Percentiles rank a stretch among this genome's conserved stretches.
These are phyloP conservation scores for Seriola dumerili DNA, from an alignment of 2,113 vertebrate species.

Conservation along the genomic window DNA sequence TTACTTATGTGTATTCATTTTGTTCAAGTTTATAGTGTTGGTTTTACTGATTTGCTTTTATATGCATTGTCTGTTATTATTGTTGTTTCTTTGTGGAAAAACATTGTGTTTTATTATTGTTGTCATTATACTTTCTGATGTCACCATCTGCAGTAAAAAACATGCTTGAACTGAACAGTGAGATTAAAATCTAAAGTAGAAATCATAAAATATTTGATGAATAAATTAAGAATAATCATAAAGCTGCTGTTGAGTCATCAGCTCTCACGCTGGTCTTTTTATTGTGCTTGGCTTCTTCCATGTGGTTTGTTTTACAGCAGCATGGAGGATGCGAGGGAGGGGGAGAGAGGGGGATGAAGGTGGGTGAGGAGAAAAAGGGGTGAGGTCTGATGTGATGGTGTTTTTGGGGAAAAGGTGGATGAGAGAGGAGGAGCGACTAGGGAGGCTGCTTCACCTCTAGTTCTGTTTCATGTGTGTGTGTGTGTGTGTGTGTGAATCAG, in stretches of 20 bases:
- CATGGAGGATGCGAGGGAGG: constrained; percentile 5
- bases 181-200: not conserved
- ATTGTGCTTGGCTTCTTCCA: constrained; percentile 8
- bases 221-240: not conserved
- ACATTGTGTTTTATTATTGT: too few species aligned
- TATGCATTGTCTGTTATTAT: too few species aligned
- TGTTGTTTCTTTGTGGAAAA: too few species aligned
- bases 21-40: too few species aligned
- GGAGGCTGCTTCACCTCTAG: constrained; percentile 59
- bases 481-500: not conserved
- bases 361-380: not conserved
- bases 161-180: too few species aligned
- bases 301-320: constrained; percentile 11
- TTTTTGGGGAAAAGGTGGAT: constrained; percentile 18
- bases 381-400: constrained; percentile 18
- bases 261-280: constrained; percentile 1
- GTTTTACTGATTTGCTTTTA: too few species aligned
- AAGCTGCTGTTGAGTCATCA: not conserved
- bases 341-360: not conserved
- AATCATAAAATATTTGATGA: too few species aligned
- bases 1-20: too few species aligned
- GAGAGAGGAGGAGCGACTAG: not conserved
- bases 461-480: not conserved
- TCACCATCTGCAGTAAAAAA: too few species aligned
- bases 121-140: too few species aligned